A percentile compares a stretch with the other conserved stretches of the same genome.
Evolutionary conservation across 2,888 invertebrate species (phyloP).

Genomic region (Oscheius onirici): DNA sequence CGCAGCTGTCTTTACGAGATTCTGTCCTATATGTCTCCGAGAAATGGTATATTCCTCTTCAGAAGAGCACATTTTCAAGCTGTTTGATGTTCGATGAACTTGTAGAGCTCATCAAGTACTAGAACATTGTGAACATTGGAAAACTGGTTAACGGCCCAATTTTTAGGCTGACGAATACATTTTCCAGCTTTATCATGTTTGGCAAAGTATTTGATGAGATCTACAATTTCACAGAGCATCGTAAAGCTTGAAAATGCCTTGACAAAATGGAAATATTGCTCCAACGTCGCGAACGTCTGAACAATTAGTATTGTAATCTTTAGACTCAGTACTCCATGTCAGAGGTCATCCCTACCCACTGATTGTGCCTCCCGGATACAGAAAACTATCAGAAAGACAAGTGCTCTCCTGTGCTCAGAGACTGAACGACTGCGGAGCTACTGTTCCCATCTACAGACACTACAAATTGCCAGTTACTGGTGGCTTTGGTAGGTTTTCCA

Average conservation of each 20-base stretch:
- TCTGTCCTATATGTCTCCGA: constrained; percentile 5
- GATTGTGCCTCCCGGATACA: constrained; percentile 3
- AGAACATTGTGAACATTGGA: too few relatives aligned
- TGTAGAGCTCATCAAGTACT: too few relatives aligned
- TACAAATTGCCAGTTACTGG: neutral
- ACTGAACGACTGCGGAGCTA: neutral
- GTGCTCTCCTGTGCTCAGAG: neutral
- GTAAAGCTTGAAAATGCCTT: too few relatives aligned
- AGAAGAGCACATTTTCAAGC: neutral
- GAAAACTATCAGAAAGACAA: neutral
- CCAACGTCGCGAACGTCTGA: too few relatives aligned
- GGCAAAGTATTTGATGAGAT: too few relatives aligned
- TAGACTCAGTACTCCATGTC: constrained; percentile 10
- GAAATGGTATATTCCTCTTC: neutral
- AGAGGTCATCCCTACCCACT: constrained; percentile 4
- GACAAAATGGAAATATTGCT: too few relatives aligned
- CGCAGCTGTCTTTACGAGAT: neutral
- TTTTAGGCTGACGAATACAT: too few relatives aligned
- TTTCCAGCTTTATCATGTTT: too few relatives aligned
- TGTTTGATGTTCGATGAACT: too few relatives aligned
- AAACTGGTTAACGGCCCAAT: too few relatives aligned
- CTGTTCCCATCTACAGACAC: neutral
- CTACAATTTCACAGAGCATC: too few relatives aligned
- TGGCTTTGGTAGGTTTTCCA: neutral
- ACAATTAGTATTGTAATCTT: too few relatives aligned